phyloP scores from a whole-genome alignment of 2,888 invertebrate genomes.

The Thereva nobilitata region DNA sequence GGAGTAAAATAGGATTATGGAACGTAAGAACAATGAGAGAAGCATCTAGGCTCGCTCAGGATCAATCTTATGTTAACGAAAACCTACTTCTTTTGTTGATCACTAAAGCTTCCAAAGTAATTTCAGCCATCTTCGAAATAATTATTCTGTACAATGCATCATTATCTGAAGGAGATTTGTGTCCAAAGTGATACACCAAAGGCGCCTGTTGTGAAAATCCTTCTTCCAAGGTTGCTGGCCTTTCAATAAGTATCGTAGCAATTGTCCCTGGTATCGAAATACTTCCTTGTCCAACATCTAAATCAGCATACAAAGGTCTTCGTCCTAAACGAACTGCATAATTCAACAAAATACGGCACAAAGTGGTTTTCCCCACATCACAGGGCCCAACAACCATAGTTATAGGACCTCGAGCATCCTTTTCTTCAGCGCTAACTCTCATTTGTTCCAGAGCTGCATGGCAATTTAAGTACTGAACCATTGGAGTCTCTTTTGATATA shows the following conservation, averaged over 20 bases:
- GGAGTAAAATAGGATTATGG: too few relatives aligned
- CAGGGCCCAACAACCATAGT: conserved; percentile 91
- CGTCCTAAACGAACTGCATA: conserved; percentile 91
- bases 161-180: conserved; percentile 76
- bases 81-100: conserved; percentile 80
- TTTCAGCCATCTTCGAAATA: conserved; percentile 82
- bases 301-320: conserved; percentile 88
- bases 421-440: conserved; percentile 78
- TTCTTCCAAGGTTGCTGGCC: conserved; percentile 92
- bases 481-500: conserved; percentile 94
- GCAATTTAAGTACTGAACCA: conserved; percentile 92
- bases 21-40: too few relatives aligned
- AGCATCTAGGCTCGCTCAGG: too few relatives aligned
- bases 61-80: too few relatives aligned
- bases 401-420: conserved; percentile 76
- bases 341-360: conserved; percentile 86
- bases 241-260: conserved; percentile 86
- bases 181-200: conserved; percentile 91
- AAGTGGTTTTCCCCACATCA: conserved; percentile 95
- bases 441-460: conserved; percentile 94
- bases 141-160: conserved; percentile 81
- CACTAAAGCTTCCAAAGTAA: conserved; percentile 80
- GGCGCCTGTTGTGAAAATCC: conserved; percentile 94
- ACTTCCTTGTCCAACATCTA: conserved; percentile 94
- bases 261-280: conserved; percentile 92